Evolutionary conservation across 2,113 vertebrate species (phyloP), one percentile per base, ranked within the genome.

Genomic region (Paramisgurnus dabryanus): DNA sequence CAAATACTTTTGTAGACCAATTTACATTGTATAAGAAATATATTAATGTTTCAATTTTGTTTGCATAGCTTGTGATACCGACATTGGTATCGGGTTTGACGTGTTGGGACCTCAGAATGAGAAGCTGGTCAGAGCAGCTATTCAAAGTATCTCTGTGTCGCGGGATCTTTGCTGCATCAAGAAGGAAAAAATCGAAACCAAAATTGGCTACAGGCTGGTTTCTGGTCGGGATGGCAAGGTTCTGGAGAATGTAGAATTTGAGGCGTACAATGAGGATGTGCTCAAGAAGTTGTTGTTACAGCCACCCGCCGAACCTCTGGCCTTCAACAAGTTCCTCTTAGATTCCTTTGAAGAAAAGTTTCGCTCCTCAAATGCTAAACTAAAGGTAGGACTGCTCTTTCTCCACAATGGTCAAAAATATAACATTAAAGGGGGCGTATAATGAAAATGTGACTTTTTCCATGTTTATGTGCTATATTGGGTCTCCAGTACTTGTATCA

Each of bases 21-120:
- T 45, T 45, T 45, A 4, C 9, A 15, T 18, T 50, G 34, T 9
- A 7, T 74, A 50, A 60, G 4, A 77, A 34, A 34, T 8, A 22
- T 1, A 71, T n/a, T 45, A 80, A 67, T 7, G 22, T 84, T 1
- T 80, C 11, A 40, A 1, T 45, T 9, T 58, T 63, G 60, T 79
- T 83, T 67, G 8, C 34, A 7, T 85, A 96, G 95, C 40, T 49
- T 97, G 96, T 58, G 27, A 8, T 22, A 78, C 95, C 4, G 93
- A 95, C 83, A 86, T 97, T 80, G 93, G 91, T 53, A 55, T 97
- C 76, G 95, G 93, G 40, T 90, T 97, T 34, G 95, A 96, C 76
- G 90, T 92, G 70, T 17, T 86, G 57, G 88, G 84, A 5, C 80
- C 91, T 76, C 93, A 92, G 68, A 80, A 70, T 68, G 92, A 87